Percentiles rank a stretch among this genome's conserved stretches.
These are phyloP conservation scores for Danio choprae DNA, from an alignment of 2,797 vertebrate species.

Conservation along the genomic window DNA sequence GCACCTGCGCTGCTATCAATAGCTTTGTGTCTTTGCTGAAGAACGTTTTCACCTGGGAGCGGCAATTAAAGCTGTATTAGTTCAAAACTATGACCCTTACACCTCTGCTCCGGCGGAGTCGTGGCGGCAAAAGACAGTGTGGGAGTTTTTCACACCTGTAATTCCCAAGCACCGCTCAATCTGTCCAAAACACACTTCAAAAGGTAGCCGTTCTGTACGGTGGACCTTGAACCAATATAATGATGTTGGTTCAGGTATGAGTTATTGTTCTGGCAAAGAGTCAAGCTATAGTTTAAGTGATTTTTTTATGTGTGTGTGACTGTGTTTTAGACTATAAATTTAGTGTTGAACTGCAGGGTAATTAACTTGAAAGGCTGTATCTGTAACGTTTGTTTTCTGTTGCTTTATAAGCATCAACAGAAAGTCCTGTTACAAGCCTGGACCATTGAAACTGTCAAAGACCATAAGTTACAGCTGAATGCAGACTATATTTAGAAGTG, in stretches of 20 bases:
- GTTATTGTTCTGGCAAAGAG: slow-evolving; percentile 4
- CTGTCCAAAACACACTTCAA: neutral
- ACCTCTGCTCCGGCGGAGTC: neutral
- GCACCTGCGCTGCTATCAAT: slow-evolving; percentile 51
- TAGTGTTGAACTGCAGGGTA: slow-evolving; percentile 15
- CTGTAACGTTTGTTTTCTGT: slow-evolving; percentile 22
- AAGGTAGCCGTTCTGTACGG: neutral
- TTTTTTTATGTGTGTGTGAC: neutral
- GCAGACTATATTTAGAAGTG: slow-evolving; percentile 22
- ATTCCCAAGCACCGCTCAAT: neutral
- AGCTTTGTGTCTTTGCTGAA: slow-evolving; percentile 18
- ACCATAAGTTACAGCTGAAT: slow-evolving; percentile 24
- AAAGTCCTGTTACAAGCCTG: slow-evolving; percentile 31
- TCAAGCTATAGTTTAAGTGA: slow-evolving; percentile 31
- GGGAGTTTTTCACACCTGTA: slow-evolving; percentile 4
- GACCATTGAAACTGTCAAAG: slow-evolving; percentile 34
- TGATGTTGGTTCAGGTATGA: slow-evolving; percentile 17
- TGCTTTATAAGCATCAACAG: slow-evolving; percentile 46
- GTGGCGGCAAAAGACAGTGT: neutral
- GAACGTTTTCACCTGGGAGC: slow-evolving; percentile 29
- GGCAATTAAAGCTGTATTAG: slow-evolving; percentile 50
- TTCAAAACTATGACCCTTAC: slow-evolving; percentile 13
- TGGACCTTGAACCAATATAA: neutral
- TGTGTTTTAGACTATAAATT: slow-evolving; percentile 32
- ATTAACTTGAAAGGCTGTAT: slow-evolving; percentile 46